Conservation (phyloP, 2,113 vertebrate species). For the Arothron firmamentum region DNA sequence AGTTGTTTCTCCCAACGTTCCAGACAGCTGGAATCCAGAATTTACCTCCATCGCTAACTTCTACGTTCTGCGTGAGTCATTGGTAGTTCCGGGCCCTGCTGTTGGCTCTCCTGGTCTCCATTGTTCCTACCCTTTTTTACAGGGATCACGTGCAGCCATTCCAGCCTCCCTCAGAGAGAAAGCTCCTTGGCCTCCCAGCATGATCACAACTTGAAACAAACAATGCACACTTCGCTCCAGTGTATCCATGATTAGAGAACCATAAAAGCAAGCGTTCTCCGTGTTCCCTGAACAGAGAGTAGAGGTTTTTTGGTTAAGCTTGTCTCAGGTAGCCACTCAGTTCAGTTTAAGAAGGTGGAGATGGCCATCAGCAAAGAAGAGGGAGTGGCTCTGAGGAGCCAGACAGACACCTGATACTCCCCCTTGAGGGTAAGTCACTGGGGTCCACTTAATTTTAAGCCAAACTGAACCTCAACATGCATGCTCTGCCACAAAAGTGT, state of each 20-base stretch:
- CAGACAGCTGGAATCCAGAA: constrained; percentile 11
- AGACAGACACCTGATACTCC: constrained; percentile 2
- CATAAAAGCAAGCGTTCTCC: too few species aligned
- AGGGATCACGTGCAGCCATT: constrained; percentile 36
- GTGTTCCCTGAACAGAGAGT: too few species aligned
- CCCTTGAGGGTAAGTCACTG: constrained; percentile 12
- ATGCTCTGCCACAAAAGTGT: constrained; percentile 8
- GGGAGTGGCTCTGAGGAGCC: too few species aligned
- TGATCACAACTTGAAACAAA: constrained; percentile 5
- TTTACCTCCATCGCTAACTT: constrained; percentile 1
- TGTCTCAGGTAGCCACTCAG: too few species aligned
- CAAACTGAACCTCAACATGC: background rate
- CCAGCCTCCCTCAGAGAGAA: constrained; percentile 21
- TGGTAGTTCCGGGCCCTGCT: background rate
- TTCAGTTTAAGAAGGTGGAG: too few species aligned
- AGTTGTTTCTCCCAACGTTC: constrained; percentile 16
- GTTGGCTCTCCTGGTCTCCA: background rate
- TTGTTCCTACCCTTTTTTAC: constrained; percentile 19
- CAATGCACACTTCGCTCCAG: constrained; percentile 11
- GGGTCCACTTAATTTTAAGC: constrained; percentile 9
- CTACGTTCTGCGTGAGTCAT: background rate
- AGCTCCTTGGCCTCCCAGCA: constrained; percentile 13
- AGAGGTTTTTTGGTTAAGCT: too few species aligned
- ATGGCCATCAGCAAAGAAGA: too few species aligned
- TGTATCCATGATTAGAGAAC: constrained; percentile 1